Percentiles rank a stretch among this genome's conserved stretches.
These are phyloP conservation scores for Eclectus roratus DNA, from an alignment of 2,113 vertebrate genomes.

Conservation along the genomic window DNA sequence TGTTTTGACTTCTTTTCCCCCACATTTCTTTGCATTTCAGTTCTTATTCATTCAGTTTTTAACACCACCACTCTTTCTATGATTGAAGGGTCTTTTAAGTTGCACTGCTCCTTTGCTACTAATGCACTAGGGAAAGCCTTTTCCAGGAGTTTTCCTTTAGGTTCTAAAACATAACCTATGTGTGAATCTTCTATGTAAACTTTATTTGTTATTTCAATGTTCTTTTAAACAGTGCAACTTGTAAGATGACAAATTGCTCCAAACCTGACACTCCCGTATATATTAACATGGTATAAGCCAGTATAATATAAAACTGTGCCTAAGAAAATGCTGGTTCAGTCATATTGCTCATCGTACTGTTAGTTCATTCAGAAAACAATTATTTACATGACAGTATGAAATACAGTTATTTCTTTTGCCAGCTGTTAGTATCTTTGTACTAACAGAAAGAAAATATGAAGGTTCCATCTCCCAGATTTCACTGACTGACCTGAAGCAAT, in stretches of 20 bases:
- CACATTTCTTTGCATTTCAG: background rate
- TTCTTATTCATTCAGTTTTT: background rate
- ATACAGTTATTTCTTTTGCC: background rate
- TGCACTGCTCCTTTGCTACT: background rate
- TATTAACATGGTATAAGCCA: background rate
- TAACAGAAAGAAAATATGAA: background rate
- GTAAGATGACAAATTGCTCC: background rate
- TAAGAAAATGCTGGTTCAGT: background rate
- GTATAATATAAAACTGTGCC: background rate
- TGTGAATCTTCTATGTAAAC: background rate
- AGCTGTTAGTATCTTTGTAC: background rate
- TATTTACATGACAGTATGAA: background rate
- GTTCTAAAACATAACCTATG: background rate
- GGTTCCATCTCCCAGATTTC: background rate
- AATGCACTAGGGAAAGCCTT: background rate
- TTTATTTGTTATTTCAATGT: background rate
- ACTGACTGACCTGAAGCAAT: background rate
- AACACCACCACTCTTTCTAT: background rate
- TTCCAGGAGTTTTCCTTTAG: background rate
- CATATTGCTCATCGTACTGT: background rate
- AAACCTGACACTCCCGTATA: background rate
- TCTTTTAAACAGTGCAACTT: background rate
- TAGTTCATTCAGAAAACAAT: background rate
- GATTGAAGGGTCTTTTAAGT: background rate
- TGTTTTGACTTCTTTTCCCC: background rate